These are phyloP conservation scores for Callosobruchus maculatus DNA, from an alignment of 2,888 invertebrate species.

Conservation along the genomic window DNA sequence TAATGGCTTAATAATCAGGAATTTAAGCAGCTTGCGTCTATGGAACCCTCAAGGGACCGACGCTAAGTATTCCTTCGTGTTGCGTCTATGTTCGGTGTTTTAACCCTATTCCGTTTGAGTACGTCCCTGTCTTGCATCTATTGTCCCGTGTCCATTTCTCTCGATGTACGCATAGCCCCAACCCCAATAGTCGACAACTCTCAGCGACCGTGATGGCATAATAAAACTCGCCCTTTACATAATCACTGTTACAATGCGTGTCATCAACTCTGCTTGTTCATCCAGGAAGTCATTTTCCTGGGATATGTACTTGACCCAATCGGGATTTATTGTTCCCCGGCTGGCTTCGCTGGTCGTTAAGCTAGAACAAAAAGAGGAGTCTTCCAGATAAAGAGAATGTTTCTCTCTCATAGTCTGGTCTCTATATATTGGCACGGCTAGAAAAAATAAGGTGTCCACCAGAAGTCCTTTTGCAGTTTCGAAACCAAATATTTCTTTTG, in stretches of 20 bases:
- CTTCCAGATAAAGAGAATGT: not conserved
- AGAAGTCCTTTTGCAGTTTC: too few relatives aligned
- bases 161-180: not conserved
- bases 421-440: not conserved
- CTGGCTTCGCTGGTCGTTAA: slow-evolving; percentile 23
- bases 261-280: slow-evolving; percentile 48
- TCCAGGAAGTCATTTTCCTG: slow-evolving; percentile 47
- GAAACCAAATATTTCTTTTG: too few relatives aligned
- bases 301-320: slow-evolving; percentile 43
- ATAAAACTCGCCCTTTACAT: slow-evolving; percentile 47
- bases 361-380: not conserved
- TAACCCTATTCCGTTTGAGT: too few relatives aligned
- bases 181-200: not conserved
- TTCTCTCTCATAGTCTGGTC: not conserved
- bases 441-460: too few relatives aligned
- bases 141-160: not conserved
- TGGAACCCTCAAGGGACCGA: too few relatives aligned
- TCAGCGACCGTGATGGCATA: slow-evolving; percentile 21
- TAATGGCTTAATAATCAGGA: too few relatives aligned
- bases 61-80: too few relatives aligned
- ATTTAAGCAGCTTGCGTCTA: too few relatives aligned
- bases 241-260: slow-evolving; percentile 48
- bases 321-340: slow-evolving; percentile 37
- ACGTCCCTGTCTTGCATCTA: slow-evolving; percentile 3
- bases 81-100: too few relatives aligned